Base-by-base conservation (phyloP, 2,113 vertebrate genomes). In the Macrotus californicus region DNA sequence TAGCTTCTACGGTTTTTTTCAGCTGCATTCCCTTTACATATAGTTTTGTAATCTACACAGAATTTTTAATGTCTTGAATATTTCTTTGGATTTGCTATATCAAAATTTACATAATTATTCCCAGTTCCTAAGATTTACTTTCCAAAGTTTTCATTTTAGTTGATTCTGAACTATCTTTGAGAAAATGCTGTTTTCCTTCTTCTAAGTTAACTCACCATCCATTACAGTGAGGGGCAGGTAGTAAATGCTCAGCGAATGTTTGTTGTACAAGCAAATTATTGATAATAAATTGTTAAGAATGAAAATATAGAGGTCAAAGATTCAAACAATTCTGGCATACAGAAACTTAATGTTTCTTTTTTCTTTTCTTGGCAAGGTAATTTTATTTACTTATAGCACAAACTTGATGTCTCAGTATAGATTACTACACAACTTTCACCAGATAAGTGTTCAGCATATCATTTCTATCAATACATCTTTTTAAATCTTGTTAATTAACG, bases 61-160 rank as follows among this genome's bases (percentile, higher is more conserved):
- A 66, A 80, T 69, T 64, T 67, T 61, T 81, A 94, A 89, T 89
- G 50, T 61, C 79, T 85, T 46, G 21, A 86, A 89, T 56, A 70
- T 81, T 59, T 29, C 59, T 87, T 64, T 50, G 41, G 64, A 29
- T 56, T 56, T 85, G 9, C 76, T 87, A 43, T 77, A 69, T 80
- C 56, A 48, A 61, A 93, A 91, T 46, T 64, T 91, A 50, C 2
- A 36, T 34, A 94, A 41, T 70, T 90, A 70, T 48, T 77, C 24
- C 48, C 46, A 79, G 3, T 41, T 81, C 48, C 7, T 93, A 34
- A 93, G 88, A 75, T 67, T 91, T 93, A 21, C 31, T 87, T 87
- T 91, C 54, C n/a, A 84, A 36, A 50, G 64, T 80, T 95, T 79
- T 91, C 24, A 46, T 69, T 59, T 91, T 93, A 79, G n/a, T 73